Base-by-base conservation (phyloP, 2,888 invertebrate species). In the Syrphus vitripennis region DNA sequence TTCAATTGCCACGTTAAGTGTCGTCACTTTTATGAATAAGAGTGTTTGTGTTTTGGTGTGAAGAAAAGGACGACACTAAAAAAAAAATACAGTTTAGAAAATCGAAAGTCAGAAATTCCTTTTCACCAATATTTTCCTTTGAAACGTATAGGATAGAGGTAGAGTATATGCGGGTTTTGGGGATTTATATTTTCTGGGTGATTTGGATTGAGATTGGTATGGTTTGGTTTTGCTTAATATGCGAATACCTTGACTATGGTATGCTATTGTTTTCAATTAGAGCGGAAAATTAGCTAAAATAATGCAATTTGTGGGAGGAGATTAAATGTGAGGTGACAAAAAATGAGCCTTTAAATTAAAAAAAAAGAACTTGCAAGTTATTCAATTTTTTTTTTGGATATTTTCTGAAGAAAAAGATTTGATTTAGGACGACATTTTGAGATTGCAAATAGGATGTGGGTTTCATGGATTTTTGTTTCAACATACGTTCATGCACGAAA, bases 1-100 rank as follows among this genome's bases (percentile, higher is more conserved):
- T 78, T 83, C 74, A 70, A 79, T 83, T 83, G 70, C 10, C 69
- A 75, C 79, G 61, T 74, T 74, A 65, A 78, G 74, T 70, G 65
- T 65, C 45, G 61, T 74, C 63, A 63, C 70, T 53, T 65, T 59
- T 57, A 48, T 59, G 75, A 57, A 57, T 26, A 50, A 19, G 9
- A n/a, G 45, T 57, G 21, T 31, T 29, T 31, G 45, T 37, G 31
- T 37, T 29, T 0, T n/a, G n/a, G n/a, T 45, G 34, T 45, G 34
- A 19, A 21, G 26, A 29, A 31, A 40, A 16, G 26, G 37, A 26
- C 19, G 40, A 24, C 14, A 26, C n/a, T 19, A 29, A 31, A 40
- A 34, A 75, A 67, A 40, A 40, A 71, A 19, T 34, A 31, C 9
- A 19, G 67, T 24, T 45, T 16, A 48, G 31, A 34, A 67, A 67